Percentiles rank a stretch among this genome's conserved stretches.
Evolutionary conservation across 2,888 invertebrate genomes (phyloP).

Genomic region (Netelia fuscicornis): DNA sequence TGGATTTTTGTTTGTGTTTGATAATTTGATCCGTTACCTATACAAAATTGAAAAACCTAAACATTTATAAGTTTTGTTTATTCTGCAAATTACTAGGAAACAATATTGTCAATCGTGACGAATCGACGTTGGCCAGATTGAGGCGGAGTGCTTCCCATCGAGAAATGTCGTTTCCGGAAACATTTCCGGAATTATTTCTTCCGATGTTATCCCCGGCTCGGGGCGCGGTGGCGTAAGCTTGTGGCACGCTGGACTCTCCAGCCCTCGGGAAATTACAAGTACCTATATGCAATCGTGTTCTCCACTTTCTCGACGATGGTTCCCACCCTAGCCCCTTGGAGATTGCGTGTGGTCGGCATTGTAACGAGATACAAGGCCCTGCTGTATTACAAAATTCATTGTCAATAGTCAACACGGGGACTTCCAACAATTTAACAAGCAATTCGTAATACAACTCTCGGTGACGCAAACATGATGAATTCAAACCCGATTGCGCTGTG

Average conservation of each 20-base stretch:
- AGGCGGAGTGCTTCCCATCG: no score
- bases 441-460: background rate
- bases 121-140: no score
- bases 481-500: background rate
- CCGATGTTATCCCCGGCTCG: constrained; percentile 4
- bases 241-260: constrained; percentile 26
- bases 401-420: background rate
- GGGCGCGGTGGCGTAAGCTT: constrained; percentile 13
- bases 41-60: no score
- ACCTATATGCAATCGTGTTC: constrained; percentile 40
- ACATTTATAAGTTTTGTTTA: no score
- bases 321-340: background rate
- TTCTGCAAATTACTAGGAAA: no score
- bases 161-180: background rate
- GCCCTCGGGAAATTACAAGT: constrained; percentile 66
- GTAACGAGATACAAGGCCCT: background rate
- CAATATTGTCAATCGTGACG: no score
- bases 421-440: background rate
- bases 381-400: background rate
- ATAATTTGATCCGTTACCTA: no score
- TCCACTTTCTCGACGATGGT: no score
- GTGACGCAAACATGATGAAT: background rate
- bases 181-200: constrained; percentile 11
- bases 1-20: no score
- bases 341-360: background rate